Percentiles rank a stretch among this genome's conserved stretches.
phyloP scores from a whole-genome alignment of 2,888 invertebrate genomes.

The Ferdinandea cuprea region DNA sequence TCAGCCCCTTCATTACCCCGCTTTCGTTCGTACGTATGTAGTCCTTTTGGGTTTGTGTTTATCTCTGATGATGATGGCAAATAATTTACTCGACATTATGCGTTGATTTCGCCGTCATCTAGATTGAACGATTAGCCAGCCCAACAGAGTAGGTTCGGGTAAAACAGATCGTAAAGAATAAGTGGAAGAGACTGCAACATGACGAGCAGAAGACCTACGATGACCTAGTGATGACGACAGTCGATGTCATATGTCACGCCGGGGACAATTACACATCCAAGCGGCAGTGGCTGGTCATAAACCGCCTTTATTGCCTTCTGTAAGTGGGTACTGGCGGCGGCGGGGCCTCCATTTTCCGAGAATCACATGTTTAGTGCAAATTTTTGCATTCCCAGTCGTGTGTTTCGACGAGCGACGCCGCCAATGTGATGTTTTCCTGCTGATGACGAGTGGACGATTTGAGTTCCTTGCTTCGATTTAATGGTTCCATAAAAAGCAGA shows the following conservation, averaged over 20 bases:
- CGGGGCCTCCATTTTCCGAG: constrained; percentile 35
- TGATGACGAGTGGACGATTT: constrained; percentile 28
- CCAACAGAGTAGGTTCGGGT: constrained; percentile 6
- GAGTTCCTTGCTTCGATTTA: constrained; percentile 32
- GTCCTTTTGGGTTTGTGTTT: constrained; percentile 42
- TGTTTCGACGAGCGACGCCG: constrained; percentile 4
- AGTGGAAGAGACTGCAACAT: constrained; percentile 35
- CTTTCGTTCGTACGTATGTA: background rate
- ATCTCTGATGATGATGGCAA: constrained; percentile 44
- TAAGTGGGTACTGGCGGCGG: background rate
- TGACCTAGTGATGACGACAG: constrained; percentile 56
- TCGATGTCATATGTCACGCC: constrained; percentile 68
- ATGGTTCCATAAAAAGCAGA: constrained; percentile 61
- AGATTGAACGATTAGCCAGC: constrained; percentile 61
- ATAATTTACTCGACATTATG: constrained; percentile 51
- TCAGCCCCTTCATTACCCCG: background rate
- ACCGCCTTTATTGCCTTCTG: constrained; percentile 52
- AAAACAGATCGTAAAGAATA: constrained; percentile 16
- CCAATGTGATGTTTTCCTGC: constrained; percentile 31
- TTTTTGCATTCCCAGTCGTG: constrained; percentile 52
- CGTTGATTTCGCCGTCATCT: constrained; percentile 58
- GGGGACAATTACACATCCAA: constrained; percentile 21
- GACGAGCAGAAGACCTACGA: constrained; percentile 22
- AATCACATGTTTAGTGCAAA: constrained; percentile 59
- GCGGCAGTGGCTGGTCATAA: constrained; percentile 47